A percentile compares a stretch with the other conserved stretches of the same genome.
Conservation (phyloP, 2,888 invertebrate genomes). For the Mesorhabditis belari region DNA sequence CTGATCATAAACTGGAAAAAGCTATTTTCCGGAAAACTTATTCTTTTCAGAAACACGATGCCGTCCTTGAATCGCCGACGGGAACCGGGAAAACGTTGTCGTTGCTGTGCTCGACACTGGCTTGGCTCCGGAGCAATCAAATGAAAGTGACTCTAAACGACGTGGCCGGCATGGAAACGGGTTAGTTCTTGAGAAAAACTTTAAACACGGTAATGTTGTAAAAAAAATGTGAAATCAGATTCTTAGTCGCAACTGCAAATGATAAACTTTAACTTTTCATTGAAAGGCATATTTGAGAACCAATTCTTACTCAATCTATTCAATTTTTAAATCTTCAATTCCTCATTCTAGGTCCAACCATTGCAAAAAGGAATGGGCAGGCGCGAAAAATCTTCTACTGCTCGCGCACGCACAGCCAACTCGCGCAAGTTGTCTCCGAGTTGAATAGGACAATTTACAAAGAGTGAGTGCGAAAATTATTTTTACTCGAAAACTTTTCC, state of each 20-base stretch:
- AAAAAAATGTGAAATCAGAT: too few relatives aligned
- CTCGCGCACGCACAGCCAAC: constrained; percentile 90
- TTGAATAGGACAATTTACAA: constrained; percentile 80
- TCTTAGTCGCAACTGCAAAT: too few relatives aligned
- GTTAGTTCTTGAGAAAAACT: too few relatives aligned
- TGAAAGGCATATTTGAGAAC: too few relatives aligned
- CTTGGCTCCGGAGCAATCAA: constrained; percentile 61
- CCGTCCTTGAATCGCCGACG: constrained; percentile 52
- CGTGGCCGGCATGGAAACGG: neutral
- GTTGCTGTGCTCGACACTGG: constrained; percentile 80
- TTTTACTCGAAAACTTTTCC: neutral
- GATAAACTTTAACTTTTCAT: too few relatives aligned
- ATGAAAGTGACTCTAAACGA: neutral
- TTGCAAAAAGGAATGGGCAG: too few relatives aligned
- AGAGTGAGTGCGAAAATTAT: constrained; percentile 6
- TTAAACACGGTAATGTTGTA: too few relatives aligned
- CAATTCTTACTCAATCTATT: too few relatives aligned
- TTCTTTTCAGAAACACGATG: constrained; percentile 39
- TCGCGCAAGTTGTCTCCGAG: constrained; percentile 90
- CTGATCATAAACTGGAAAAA: too few relatives aligned
- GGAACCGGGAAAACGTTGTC: constrained; percentile 93
- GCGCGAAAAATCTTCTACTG: constrained; percentile 93
- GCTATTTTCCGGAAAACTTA: too few relatives aligned
- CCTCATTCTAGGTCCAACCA: too few relatives aligned
- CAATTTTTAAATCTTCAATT: too few relatives aligned